Evolutionary conservation across 1,140 invertebrate genomes (phyloP), one percentile per base, ranked within the genome.

Genomic region (Listronotus bonariensis): DNA sequence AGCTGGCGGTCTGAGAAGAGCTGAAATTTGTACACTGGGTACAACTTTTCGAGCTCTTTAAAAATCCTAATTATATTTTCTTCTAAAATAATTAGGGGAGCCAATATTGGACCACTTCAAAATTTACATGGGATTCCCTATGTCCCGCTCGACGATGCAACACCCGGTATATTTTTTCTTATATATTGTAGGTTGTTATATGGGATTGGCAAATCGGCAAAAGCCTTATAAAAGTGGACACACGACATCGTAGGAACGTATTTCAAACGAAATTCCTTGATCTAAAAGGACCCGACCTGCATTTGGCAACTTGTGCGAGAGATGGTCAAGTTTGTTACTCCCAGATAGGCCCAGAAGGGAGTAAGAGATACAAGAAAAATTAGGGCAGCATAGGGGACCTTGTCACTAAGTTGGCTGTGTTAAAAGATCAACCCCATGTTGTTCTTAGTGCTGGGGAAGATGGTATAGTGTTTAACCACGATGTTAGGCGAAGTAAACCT

Each of bases 371-470:
- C 84, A 14, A 81, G 82, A 71, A 86, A 83, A 74, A n/a, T n/a
- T 76, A 95, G 53, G 89, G 87, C 80, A 85, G 17, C 93, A 95
- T 79, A 77, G 81, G 53, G 86, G 86, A 61, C 83, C 92, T 32
- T 89, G 88, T 53, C 91, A 94, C n/a, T 77, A 95, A 93, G 83
- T 79, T 96, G 67, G 84, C 90, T 60, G 81, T 91, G 57, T 84
- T 88, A 68, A 79, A 84, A 14, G 87, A 91, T 58, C 88, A 87
- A 61, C 91, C 92, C 9, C 87, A 94, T 75, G 80, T 90, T 14
- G 81, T 97, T 54, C 82, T 96, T 9, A 94, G 90, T 69, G 92
- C 88, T 72, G 95, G 94, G 8, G 94, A 97, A 82, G 95, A 97
- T 84, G 91, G 87, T 0, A 79, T 88, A 42, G 88, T 96, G 3